Evolutionary conservation across 2,888 invertebrate species (phyloP), one percentile per base, ranked within the genome.

Genomic region (Lysandra coridon): DNA sequence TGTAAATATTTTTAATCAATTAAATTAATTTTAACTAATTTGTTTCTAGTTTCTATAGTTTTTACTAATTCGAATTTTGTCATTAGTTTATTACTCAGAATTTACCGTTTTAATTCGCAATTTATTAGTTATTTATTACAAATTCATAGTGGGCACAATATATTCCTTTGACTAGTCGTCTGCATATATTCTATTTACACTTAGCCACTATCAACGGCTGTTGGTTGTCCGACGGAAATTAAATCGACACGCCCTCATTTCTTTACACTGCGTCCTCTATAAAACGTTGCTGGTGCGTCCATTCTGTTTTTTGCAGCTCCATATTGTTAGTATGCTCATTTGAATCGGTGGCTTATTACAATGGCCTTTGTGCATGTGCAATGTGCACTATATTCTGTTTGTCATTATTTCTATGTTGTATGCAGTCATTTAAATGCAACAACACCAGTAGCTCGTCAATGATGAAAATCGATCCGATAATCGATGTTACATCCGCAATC

Each of bases 221-320:
- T 79, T 82, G 82, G 80, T 85, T 82, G 85, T 83, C 83, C 84
- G 85, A 84, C 88, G 89, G 89, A 90, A 88, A 89, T 89, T 89
- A 88, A 87, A 87, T 87, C 84, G 88, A 84, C 87, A 87, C 88
- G 87, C 88, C 88, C 88, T 86, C 86, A 84, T 84, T 84, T 83
- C 83, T 82, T 80, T 80, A 82, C 82, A 81, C 81, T 79, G 81
- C 81, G 81, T 80, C 81, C 83, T 82, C 82, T 83, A 80, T 83
- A 80, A 76, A 78, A 82, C 78, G 81, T 81, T 75, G 77, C 78
- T 81, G 80, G 79, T 77, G 80, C 80, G 78, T 80, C 81, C 78
- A 80, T 81, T 82, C 81, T 74, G 80, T 81, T 82, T 79, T 75
- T 76, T 75, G 75, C 76, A 80, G 76, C 76, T 40, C 64, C 81